Base-by-base conservation (phyloP, 2,888 invertebrate genomes). In the Noctua comes region DNA sequence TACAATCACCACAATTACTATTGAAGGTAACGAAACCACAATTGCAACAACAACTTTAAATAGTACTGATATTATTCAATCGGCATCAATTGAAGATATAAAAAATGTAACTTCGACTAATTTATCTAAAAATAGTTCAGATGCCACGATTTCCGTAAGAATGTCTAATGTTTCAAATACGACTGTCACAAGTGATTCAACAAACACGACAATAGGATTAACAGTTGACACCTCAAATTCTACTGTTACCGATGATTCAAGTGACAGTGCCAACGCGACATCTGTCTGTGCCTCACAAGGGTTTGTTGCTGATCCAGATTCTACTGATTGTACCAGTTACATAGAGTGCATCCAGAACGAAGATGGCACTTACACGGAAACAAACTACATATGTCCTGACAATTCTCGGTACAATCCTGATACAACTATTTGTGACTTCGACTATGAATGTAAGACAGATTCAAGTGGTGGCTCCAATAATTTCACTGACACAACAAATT, bases 31-130 rank as follows among this genome's bases (percentile, higher is more conserved):
- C 13, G 82, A 82, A 8, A 86, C 82, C 1, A 82, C 82, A 16
- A 59, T 77, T 21, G 69, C 82, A 46, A 81, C 72, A 27, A 80
- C 80, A 36, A 69, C 31, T 40, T 78, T 77, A 18, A 88, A 87
- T 72, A 81, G 77, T 2, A 92, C 92, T 76, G 83, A 85, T 66
- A 75, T 85, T 24, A 83, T 87, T 43, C 76, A 74, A 79, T 79
- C 74, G 88, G 92, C 65, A 13, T 76, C 74, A 16, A 54, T 78
- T 40, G 73, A 89, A 46, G 73, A 83, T 13, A 70, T 51, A 46
- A 75, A n/a, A 51, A 75, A 83, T 66, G 31, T 21, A 36, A 77
- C 64, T 13, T 68, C 31, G 2, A 78, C 40, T 36, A 40, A 62
- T 27, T 78, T 74, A 24, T 59, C 51, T 2, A 81, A 46, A 51